Conservation (phyloP, 1,140 invertebrate genomes). For the Periplaneta americana region DNA sequence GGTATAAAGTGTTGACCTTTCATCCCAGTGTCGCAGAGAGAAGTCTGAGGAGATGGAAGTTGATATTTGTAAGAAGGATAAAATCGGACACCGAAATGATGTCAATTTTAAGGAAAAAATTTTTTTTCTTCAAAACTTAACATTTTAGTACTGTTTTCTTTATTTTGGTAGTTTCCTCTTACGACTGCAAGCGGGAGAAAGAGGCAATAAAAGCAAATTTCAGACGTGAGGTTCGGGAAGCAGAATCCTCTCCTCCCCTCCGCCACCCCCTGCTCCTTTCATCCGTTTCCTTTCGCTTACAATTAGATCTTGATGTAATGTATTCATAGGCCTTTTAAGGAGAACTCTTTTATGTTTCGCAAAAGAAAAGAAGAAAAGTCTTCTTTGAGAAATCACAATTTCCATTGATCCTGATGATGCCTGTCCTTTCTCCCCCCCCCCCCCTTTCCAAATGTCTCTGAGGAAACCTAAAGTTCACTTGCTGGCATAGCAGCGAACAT, state of each 20-base stretch:
- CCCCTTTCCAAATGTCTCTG: not conserved
- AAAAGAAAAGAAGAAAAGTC: not conserved
- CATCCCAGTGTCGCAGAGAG: not conserved
- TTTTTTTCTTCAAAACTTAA: not conserved
- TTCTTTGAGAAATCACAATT: not conserved
- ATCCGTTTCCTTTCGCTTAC: not conserved
- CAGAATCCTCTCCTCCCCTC: too few species aligned
- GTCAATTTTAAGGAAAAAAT: not conserved
- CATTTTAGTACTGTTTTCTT: not conserved
- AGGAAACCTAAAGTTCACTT: not conserved
- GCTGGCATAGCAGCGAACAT: not conserved
- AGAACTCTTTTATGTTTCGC: not conserved
- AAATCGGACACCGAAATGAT: not conserved
- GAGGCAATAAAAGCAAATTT: not conserved
- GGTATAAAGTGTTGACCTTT: not conserved
- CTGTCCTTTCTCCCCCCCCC: not conserved
- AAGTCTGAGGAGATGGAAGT: not conserved
- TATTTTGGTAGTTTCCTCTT: not conserved
- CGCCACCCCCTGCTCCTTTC: too few species aligned
- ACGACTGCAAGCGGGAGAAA: not conserved
- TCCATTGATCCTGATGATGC: not conserved
- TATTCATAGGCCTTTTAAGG: not conserved
- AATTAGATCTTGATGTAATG: not conserved
- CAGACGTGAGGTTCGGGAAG: not conserved
- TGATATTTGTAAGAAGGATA: not conserved